These are phyloP conservation scores for Eupithecia centaureata DNA, from an alignment of 2,888 invertebrate genomes.

Conservation along the genomic window DNA sequence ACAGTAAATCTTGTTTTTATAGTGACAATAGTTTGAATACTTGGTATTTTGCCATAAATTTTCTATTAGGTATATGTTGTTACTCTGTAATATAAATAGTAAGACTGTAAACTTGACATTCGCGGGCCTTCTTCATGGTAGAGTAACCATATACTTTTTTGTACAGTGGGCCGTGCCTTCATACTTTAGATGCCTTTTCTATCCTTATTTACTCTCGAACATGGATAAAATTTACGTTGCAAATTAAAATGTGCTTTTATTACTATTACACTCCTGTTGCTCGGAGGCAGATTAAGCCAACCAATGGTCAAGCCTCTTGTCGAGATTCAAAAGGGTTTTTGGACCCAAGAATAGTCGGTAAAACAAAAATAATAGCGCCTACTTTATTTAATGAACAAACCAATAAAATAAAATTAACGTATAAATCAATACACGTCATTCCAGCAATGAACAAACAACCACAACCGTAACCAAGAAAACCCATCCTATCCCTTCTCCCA, in stretches of 20 bases:
- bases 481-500: no score
- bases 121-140: not conserved
- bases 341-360: not conserved
- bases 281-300: not conserved
- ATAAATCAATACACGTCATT: no score
- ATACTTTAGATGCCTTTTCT: not conserved
- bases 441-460: no score
- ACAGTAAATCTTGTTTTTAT: not conserved
- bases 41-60: not conserved
- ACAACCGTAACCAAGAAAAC: no score
- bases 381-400: no score
- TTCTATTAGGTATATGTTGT: not conserved
- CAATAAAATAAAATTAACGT: no score
- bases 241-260: not conserved
- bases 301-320: not conserved
- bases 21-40: not conserved
- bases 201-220: not conserved
- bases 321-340: not conserved
- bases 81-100: not conserved
- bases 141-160: not conserved
- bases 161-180: not conserved
- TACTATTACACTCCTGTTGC: not conserved
- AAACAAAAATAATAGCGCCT: not conserved
- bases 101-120: not conserved
- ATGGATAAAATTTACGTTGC: not conserved